Conservation (phyloP, 2,888 invertebrate genomes). For the Drosophila maculinotata region DNA sequence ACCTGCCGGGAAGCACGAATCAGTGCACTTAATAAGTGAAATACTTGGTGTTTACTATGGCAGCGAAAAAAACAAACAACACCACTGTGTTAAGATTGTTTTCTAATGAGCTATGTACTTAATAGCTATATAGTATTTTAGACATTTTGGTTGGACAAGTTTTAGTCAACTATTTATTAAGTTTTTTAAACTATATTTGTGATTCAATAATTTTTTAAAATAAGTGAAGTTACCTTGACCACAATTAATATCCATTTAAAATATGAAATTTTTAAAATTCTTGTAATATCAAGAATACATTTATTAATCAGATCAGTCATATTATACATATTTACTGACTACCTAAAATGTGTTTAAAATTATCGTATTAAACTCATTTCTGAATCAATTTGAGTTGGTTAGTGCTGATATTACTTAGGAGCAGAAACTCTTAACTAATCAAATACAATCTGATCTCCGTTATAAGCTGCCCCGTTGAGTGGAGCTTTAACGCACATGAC, state of each 20-base stretch:
- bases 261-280: too few relatives aligned
- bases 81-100: not conserved
- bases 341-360: not conserved
- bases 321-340: not conserved
- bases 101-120: not conserved
- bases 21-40: not conserved
- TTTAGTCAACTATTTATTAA: too few relatives aligned
- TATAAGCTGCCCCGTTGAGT: not conserved
- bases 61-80: not conserved
- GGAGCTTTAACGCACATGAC: not conserved
- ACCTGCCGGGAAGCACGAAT: constrained; percentile 16
- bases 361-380: not conserved
- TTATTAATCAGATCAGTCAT: too few relatives aligned
- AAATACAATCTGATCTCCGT: constrained; percentile 7
- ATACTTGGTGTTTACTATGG: constrained; percentile 1
- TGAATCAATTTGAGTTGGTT: not conserved
- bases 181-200: not conserved
- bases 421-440: not conserved
- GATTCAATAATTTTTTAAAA: not conserved
- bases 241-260: too few relatives aligned
- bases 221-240: too few relatives aligned
- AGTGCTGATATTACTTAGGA: not conserved
- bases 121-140: not conserved
- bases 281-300: too few relatives aligned
- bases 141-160: too few relatives aligned